A percentile compares a stretch with the other conserved stretches of the same genome.
phyloP scores from a whole-genome alignment of 2,797 vertebrate species.

The Heterohyrax brucei region DNA sequence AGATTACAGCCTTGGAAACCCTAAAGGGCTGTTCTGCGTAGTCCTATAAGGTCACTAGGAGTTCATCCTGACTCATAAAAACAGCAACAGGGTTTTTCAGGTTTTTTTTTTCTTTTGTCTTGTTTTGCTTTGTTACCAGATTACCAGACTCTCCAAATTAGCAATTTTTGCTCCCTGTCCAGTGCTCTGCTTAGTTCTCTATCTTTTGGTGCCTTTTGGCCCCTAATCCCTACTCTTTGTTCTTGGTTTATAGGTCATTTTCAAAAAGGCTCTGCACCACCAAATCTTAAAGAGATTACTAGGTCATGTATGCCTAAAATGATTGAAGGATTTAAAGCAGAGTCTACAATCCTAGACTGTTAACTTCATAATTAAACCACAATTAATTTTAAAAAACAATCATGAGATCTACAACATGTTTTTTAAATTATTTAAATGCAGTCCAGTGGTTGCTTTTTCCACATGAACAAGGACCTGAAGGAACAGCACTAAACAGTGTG shows the following conservation, averaged over 20 bases:
- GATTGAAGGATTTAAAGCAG: not conserved
- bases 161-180: not conserved
- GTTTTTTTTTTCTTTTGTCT: not conserved
- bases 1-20: not conserved
- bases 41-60: not conserved
- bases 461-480: not conserved
- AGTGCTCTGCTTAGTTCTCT: not conserved
- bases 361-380: not conserved
- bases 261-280: not conserved
- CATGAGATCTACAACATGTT: conserved; percentile 11
- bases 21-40: not conserved
- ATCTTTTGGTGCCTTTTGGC: not conserved
- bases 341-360: not conserved
- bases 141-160: not conserved
- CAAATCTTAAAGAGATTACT: not conserved
- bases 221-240: not conserved
- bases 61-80: not conserved
- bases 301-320: not conserved
- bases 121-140: not conserved
- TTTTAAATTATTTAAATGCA: conserved; percentile 15
- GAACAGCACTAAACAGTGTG: not conserved
- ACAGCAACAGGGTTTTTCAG: not conserved
- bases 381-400: conserved; percentile 46
- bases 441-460: conserved; percentile 19
- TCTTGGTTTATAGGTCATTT: not conserved